Evolutionary conservation across 2,888 invertebrate species (phyloP).

Genomic region (Monoplex corrugatus): DNA sequence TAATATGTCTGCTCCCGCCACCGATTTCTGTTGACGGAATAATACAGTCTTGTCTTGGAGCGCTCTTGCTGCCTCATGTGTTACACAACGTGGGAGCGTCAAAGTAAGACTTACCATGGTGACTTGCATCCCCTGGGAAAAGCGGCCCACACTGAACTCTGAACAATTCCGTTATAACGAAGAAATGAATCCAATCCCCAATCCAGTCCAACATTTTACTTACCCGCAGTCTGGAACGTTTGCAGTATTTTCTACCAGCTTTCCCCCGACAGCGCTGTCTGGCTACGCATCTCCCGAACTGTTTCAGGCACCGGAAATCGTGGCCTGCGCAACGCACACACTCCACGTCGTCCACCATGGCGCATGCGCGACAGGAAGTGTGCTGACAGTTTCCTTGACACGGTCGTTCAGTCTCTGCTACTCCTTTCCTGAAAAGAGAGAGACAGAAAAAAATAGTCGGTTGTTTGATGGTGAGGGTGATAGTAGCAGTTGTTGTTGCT

Average conservation of each 20-base stretch:
- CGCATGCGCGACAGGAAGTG: slow-evolving; percentile 80
- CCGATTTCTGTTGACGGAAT: too few species aligned
- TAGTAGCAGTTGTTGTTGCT: too few species aligned
- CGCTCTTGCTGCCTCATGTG: too few species aligned
- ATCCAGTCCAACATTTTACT: not conserved
- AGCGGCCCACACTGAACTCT: too few species aligned
- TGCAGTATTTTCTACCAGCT: slow-evolving; percentile 62
- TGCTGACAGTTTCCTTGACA: slow-evolving; percentile 80
- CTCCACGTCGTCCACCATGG: slow-evolving; percentile 68
- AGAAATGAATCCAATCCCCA: not conserved
- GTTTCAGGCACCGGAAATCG: slow-evolving; percentile 78
- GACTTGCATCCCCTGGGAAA: too few species aligned
- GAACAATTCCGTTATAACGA: not conserved
- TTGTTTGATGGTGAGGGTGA: too few species aligned
- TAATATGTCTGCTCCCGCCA: too few species aligned
- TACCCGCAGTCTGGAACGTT: slow-evolving; percentile 62
- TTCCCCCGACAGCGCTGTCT: slow-evolving; percentile 71
- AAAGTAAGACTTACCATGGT: too few species aligned
- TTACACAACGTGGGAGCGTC: too few species aligned
- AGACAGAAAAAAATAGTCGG: not conserved
- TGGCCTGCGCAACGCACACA: slow-evolving; percentile 76
- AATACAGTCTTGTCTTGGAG: too few species aligned
- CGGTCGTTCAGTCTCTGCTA: slow-evolving; percentile 70
- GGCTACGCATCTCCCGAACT: slow-evolving; percentile 77
- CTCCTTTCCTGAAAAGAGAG: slow-evolving; percentile 52